Percentiles rank a stretch among this genome's conserved stretches.
phyloP scores from a whole-genome alignment of 2,888 invertebrate genomes.

The Oxyscelio sp. region DNA sequence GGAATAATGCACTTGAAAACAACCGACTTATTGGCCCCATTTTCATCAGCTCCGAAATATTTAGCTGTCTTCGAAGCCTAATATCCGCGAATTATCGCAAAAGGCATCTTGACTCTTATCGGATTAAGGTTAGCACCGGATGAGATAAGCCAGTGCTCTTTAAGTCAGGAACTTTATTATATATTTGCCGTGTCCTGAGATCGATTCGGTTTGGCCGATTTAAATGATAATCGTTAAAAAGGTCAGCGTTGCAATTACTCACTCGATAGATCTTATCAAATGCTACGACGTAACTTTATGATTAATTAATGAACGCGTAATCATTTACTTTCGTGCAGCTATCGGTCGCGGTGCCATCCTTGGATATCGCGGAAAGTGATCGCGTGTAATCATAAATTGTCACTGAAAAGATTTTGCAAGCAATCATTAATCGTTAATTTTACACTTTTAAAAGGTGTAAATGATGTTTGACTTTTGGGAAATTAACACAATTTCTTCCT shows the following conservation, averaged over 20 bases:
- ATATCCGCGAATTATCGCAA: conserved; percentile 23
- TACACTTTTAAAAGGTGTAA: too few species aligned
- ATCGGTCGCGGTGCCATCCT: neutral
- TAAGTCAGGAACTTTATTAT: conserved; percentile 32
- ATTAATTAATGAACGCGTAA: conserved; percentile 33
- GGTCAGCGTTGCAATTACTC: conserved; percentile 33
- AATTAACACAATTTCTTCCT: too few species aligned
- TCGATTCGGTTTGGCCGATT: conserved; percentile 33
- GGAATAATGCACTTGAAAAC: too few species aligned
- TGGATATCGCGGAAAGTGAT: neutral
- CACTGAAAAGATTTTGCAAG: neutral
- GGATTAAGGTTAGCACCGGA: conserved; percentile 37
- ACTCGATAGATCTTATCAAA: conserved; percentile 35
- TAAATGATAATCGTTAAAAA: conserved; percentile 26
- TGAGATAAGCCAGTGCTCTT: conserved; percentile 24
- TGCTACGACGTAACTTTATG: conserved; percentile 25
- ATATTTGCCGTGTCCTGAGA: conserved; percentile 3
- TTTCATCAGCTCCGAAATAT: neutral
- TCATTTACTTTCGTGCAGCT: neutral
- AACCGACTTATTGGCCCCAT: neutral
- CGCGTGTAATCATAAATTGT: neutral
- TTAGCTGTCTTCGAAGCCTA: conserved; percentile 13
- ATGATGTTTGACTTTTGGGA: too few species aligned
- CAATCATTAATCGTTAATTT: too few species aligned
- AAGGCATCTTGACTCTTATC: conserved; percentile 11